Conservation (phyloP, 30 jellyfish, hydroid and myxozoan species). For the Hydractinia symbiolongicarpus region DNA sequence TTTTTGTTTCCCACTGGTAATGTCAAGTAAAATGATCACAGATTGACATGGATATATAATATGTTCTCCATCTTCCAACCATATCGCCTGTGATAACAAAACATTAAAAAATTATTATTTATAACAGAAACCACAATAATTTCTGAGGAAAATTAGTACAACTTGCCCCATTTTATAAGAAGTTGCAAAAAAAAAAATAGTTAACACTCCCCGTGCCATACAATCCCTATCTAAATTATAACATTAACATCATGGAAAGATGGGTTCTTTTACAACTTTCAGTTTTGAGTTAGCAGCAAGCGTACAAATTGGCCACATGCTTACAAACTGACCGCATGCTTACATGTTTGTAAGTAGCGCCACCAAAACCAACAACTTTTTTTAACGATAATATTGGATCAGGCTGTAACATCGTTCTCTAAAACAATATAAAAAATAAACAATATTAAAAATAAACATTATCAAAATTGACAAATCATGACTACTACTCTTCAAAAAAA, state of each 20-base stretch:
- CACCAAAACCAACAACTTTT: slow-evolving; percentile 70
- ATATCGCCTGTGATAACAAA: slow-evolving; percentile 37
- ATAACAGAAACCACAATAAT: not conserved
- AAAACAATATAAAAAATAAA: too few relatives aligned
- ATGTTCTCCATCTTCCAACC: slow-evolving; percentile 53
- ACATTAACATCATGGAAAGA: too few relatives aligned
- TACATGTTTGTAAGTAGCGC: slow-evolving; percentile 44
- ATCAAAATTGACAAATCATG: too few relatives aligned
- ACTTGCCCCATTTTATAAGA: too few relatives aligned
- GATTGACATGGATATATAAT: slow-evolving; percentile 76
- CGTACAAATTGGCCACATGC: too few relatives aligned
- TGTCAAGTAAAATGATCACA: slow-evolving; percentile 51
- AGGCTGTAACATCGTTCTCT: not conserved
- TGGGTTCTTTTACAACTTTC: too few relatives aligned
- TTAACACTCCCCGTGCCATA: too few relatives aligned
- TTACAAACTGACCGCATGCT: not conserved
- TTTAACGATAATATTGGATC: slow-evolving; percentile 60
- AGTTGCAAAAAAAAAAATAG: too few relatives aligned
- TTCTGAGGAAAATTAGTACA: not conserved
- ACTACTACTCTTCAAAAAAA: too few relatives aligned
- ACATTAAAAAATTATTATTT: not conserved
- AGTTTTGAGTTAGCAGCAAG: too few relatives aligned
- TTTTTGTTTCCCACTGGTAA: slow-evolving; percentile 51
- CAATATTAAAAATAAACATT: too few relatives aligned
- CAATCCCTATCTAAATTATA: too few relatives aligned